phyloP scores from a whole-genome alignment of 2,797 vertebrate species.

The Anolis apletophallus region DNA sequence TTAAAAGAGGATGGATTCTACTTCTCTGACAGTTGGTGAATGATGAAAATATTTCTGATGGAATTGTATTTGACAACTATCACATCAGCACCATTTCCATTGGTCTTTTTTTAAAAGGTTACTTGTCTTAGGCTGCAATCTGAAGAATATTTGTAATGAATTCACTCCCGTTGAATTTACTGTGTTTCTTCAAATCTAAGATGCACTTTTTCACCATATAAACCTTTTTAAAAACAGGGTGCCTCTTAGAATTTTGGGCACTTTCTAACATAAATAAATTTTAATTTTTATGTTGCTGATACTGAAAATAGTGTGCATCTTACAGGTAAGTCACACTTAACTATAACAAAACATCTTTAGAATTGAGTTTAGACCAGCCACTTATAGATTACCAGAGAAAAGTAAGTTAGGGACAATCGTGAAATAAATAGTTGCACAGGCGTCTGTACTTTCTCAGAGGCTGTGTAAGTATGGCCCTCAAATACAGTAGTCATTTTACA shows the following conservation, averaged over 20 bases:
- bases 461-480: too few relatives aligned
- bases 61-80: constrained; percentile 52
- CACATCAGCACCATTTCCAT: neutral
- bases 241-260: too few relatives aligned
- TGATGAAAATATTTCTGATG: constrained; percentile 56
- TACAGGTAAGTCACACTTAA: neutral
- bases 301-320: too few relatives aligned
- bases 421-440: too few relatives aligned
- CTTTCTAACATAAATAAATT: too few relatives aligned
- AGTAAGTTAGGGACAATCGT: too few relatives aligned
- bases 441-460: too few relatives aligned
- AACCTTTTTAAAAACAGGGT: too few relatives aligned
- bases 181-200: too few relatives aligned
- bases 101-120: neutral
- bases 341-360: neutral
- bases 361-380: neutral
- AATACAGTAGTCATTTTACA: too few relatives aligned
- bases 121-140: neutral
- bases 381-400: neutral
- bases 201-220: too few relatives aligned
- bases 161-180: neutral
- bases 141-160: neutral
- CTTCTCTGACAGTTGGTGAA: constrained; percentile 59
- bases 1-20: constrained; percentile 31
- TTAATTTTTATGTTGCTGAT: too few relatives aligned